A percentile compares a stretch with the other conserved stretches of the same genome.
Conservation (phyloP, 1,140 invertebrate species). For the Melitaea cinxia region DNA sequence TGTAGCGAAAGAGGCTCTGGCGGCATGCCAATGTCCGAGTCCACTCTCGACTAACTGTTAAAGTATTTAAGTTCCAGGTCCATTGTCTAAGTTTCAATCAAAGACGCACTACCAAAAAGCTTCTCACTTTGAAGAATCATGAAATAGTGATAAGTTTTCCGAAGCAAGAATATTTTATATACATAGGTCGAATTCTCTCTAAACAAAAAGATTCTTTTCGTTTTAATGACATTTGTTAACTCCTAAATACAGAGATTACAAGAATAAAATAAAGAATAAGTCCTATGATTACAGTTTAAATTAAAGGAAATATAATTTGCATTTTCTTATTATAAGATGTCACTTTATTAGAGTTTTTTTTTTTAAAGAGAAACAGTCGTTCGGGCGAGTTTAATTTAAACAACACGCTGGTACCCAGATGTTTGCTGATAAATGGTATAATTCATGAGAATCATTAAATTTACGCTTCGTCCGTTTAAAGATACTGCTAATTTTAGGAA, state of each 20-base stretch:
- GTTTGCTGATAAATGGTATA: constrained; percentile 66
- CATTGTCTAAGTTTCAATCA: constrained; percentile 50
- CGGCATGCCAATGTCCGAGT: constrained; percentile 40
- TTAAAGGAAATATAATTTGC: constrained; percentile 34
- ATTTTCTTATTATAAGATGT: constrained; percentile 55
- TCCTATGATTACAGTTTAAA: constrained; percentile 19
- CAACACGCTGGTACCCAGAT: constrained; percentile 61
- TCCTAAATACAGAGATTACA: neutral
- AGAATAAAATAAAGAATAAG: constrained; percentile 8
- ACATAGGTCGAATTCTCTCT: neutral
- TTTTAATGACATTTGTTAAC: constrained; percentile 2
- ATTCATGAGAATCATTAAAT: constrained; percentile 56
- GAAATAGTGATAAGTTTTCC: constrained; percentile 20
- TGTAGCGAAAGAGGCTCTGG: constrained; percentile 33
- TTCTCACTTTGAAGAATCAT: constrained; percentile 26
- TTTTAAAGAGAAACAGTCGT: constrained; percentile 59
- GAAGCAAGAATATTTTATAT: neutral
- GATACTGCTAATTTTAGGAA: constrained; percentile 14
- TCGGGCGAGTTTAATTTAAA: constrained; percentile 68
- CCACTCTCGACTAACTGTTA: constrained; percentile 44
- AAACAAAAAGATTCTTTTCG: neutral
- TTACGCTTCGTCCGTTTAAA: constrained; percentile 35
- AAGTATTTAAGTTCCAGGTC: constrained; percentile 48
- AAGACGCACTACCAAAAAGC: constrained; percentile 22
- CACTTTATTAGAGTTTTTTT: constrained; percentile 59